phyloP scores from a whole-genome alignment of 2,888 invertebrate species.

The Hofmannophila pseudospretella region DNA sequence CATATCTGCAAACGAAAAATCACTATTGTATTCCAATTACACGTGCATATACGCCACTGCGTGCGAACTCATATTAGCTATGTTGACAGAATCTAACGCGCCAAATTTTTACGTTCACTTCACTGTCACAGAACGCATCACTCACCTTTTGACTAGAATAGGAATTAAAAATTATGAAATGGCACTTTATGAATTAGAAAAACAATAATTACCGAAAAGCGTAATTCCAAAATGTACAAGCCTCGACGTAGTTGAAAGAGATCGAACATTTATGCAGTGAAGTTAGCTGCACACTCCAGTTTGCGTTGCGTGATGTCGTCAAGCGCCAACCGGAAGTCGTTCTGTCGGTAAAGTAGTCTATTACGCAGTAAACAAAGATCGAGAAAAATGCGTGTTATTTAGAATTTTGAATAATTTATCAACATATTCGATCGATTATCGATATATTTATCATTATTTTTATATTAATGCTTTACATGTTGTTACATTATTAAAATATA shows the following conservation, averaged over 20 bases:
- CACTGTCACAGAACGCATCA: constrained; percentile 29
- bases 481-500: no score
- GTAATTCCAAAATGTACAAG: constrained; percentile 68
- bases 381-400: no score
- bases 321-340: constrained; percentile 68
- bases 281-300: constrained; percentile 54
- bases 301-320: constrained; percentile 63
- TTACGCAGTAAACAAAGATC: constrained; percentile 50
- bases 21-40: constrained; percentile 55
- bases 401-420: no score
- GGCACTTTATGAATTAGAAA: constrained; percentile 38
- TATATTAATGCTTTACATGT: no score
- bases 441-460: no score
- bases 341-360: constrained; percentile 56
- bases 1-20: constrained; percentile 73
- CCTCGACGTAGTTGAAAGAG: constrained; percentile 70
- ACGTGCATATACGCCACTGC: constrained; percentile 64
- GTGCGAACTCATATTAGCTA: constrained; percentile 52
- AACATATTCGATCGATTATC: no score
- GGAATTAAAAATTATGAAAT: constrained; percentile 24
- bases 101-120: constrained; percentile 54
- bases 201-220: constrained; percentile 73
- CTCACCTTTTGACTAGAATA: constrained; percentile 38
- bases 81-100: constrained; percentile 73
- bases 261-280: constrained; percentile 74